Conservation (phyloP, 2,888 invertebrate species). For the Cephus pygmeus region DNA sequence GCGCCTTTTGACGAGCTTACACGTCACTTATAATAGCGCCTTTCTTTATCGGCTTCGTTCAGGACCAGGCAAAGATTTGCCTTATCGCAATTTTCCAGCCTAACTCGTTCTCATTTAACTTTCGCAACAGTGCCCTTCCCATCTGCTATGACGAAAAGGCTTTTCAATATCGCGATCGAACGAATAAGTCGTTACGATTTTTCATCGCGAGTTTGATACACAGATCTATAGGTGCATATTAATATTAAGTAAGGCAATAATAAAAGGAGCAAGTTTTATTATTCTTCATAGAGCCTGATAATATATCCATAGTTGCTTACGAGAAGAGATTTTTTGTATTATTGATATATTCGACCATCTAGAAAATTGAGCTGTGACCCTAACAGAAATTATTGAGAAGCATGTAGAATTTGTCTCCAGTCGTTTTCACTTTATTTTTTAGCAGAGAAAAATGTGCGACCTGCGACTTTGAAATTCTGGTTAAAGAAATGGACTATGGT, state of each 20-base stretch:
- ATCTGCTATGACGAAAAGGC: neutral
- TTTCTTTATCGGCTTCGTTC: slow-evolving; percentile 33
- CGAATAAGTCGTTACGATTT: neutral
- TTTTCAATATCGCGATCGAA: neutral
- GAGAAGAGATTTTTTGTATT: neutral
- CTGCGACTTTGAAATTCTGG: neutral
- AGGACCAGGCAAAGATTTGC: slow-evolving; percentile 21
- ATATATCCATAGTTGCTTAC: neutral
- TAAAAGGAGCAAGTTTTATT: neutral
- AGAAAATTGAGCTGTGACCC: neutral
- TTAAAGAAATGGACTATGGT: neutral
- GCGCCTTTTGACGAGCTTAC: neutral
- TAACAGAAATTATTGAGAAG: neutral
- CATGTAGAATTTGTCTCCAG: neutral
- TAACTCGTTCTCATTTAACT: slow-evolving; percentile 40
- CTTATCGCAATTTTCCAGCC: slow-evolving; percentile 41
- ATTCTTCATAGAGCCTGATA: neutral
- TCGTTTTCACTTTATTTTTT: neutral
- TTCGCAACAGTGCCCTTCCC: slow-evolving; percentile 24
- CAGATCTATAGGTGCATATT: neutral
- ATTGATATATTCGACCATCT: neutral
- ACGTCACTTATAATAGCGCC: neutral
- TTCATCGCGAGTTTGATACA: neutral
- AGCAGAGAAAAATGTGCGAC: neutral
- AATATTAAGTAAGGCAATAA: neutral